Evolutionary conservation across 64 coral and sea anemone species (phyloP), one percentile per base, ranked within the genome.

Genomic region (Actinia tenebrosa): DNA sequence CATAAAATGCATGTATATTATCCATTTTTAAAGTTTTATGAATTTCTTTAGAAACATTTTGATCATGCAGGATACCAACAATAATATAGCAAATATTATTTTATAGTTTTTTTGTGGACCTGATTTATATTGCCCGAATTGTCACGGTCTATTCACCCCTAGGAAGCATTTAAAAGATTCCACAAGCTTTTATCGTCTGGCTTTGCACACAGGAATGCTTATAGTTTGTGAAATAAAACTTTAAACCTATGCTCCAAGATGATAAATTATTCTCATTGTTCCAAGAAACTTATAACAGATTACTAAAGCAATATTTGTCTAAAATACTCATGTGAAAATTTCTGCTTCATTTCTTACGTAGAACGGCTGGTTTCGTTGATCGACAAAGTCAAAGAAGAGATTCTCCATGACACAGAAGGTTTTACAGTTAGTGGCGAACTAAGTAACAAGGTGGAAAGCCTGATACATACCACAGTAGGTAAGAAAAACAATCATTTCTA

Each of bases 301-400:
- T 11, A 8, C 10, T 13, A 58, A 16, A 11, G 30, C 13, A 58
- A 26, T 20, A 37, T 63, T 86, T 63, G 50, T 86, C 22, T 25
- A 26, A 10, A 69, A 86, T n/a, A 7, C 30, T 19, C 5, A 45
- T 19, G 5, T 87, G 69, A 50, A 43, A n/a, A 56, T 53, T 14
- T 45, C 45, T 80, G 18, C 2, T 82, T 56, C 19, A 42, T 16
- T 47, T 62, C 7, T n/a, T 62, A 37, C 69, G 2, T 25, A 92
- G 90, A 92, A 55, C 90, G 90, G 27, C 30, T 92, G 60, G 78
- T 80, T 18, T 72, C 84, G 3, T 44, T 92, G 55, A 92, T 92
- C 72, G 85, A 82, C 3, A 87, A 92, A 60, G 90, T 92, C 15
- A 87, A 83, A 82, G 68, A 43, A 16, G 90, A 61, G 25, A 92